Evolutionary conservation across 1,140 invertebrate species (phyloP).

Genomic region (Propsilocerus akamusi): DNA sequence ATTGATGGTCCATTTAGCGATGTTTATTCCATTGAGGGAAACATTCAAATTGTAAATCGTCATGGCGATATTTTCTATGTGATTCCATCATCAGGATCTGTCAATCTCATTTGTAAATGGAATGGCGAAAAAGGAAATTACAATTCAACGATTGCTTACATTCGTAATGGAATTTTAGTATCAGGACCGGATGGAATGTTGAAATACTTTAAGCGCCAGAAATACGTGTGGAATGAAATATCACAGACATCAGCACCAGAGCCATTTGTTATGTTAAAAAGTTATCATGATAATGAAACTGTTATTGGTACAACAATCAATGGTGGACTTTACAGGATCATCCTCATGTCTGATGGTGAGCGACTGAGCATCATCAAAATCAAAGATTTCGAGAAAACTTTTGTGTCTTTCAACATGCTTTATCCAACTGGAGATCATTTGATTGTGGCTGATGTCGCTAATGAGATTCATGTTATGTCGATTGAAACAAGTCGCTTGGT

Average conservation of each 20-base stretch:
- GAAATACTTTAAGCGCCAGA: background rate
- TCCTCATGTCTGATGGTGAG: background rate
- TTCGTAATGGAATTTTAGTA: background rate
- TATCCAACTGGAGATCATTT: background rate
- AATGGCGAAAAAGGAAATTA: background rate
- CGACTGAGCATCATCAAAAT: background rate
- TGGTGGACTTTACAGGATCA: background rate
- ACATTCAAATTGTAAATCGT: background rate
- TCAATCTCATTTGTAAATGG: background rate
- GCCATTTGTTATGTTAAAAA: background rate
- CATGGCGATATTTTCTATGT: background rate
- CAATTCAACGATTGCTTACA: background rate
- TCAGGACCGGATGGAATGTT: background rate
- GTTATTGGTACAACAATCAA: background rate
- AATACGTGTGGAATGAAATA: background rate
- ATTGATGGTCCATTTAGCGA: background rate
- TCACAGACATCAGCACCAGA: background rate
- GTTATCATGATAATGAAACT: background rate
- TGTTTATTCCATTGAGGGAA: constrained; percentile 2
- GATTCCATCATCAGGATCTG: background rate
- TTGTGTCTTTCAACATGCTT: background rate
- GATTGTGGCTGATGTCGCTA: background rate
- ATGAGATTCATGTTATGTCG: background rate
- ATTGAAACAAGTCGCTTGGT: background rate
- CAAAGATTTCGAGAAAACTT: background rate